Evolutionary conservation across 2,888 invertebrate species (phyloP), one percentile per base, ranked within the genome.

Genomic region (Dryobotodes eremita): DNA sequence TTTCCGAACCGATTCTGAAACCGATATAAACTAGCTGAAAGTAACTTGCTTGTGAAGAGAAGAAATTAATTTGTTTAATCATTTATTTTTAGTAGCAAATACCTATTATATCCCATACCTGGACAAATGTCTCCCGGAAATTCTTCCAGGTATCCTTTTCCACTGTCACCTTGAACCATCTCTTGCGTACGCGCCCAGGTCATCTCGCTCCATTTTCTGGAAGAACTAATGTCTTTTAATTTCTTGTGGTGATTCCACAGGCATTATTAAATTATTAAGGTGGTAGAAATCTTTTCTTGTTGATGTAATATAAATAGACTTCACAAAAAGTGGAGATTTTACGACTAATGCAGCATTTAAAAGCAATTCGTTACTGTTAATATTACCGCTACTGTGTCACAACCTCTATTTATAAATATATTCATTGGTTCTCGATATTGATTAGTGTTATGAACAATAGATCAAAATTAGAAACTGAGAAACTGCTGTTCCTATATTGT

Each of bases 261-360:
- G 23, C 69, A 53, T 8, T 11, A 62, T 48, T 4, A 62, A 64
- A n/a, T 71, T 78, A 50, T 48, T 80, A 64, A 79, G 5, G 11
- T 31, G 31, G 15, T n/a, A 50, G 23, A 61, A 42, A 17, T 23
- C 13, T 64, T 46, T 48, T 23, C 31, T 31, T 69, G 36, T 36
- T 70, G 23, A 36, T 57, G 70, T 55, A 55, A 55, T 53, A 50
- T 8, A 1, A 68, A 50, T n/a, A 70, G n/a, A 2, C 20, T 17
- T 26, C 0, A 73, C 1, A 65, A 2, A 17, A 26, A 71, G 17
- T 10, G 1, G 17, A n/a, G 64, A 53, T 42, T 64, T 53, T 17
- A 48, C 50, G 65, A 46, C 23, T 71, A 74, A 84, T 84, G 17
- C 46, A 55, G 82, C 79, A 84, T 82, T 79, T 71, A 84, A 46